These are phyloP conservation scores for Torymus auratus DNA, from an alignment of 2,888 invertebrate genomes.

Conservation along the genomic window DNA sequence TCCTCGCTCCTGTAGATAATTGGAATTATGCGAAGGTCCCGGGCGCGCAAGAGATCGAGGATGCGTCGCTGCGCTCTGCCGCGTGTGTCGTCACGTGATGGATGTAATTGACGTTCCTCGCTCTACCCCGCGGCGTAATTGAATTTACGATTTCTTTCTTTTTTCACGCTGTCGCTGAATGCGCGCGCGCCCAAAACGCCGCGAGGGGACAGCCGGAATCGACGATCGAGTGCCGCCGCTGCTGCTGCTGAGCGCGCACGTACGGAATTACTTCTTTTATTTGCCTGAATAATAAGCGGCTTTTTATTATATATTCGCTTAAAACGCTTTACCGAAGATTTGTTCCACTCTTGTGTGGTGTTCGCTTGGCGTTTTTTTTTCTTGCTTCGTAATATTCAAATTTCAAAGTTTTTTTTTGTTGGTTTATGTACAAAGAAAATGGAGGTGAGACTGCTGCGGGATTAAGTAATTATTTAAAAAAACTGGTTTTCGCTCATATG, in stretches of 20 bases:
- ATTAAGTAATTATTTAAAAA: slow-evolving; percentile 35
- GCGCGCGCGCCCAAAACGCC: slow-evolving; percentile 35
- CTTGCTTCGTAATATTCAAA: background rate
- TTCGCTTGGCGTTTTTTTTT: slow-evolving; percentile 1
- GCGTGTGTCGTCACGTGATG: slow-evolving; percentile 71
- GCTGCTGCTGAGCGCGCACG: background rate
- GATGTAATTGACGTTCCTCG: slow-evolving; percentile 71
- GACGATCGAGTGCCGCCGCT: slow-evolving; percentile 6
- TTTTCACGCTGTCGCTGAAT: slow-evolving; percentile 35
- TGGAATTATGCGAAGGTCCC: slow-evolving; percentile 73
- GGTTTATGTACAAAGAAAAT: background rate
- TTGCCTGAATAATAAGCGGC: slow-evolving; percentile 36
- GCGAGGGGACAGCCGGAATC: slow-evolving; percentile 29
- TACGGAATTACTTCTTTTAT: slow-evolving; percentile 19
- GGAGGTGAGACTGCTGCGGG: background rate
- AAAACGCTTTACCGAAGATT: slow-evolving; percentile 25
- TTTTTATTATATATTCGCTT: slow-evolving; percentile 28
- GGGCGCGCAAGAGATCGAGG: slow-evolving; percentile 49
- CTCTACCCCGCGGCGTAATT: slow-evolving; percentile 67
- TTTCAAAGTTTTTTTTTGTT: background rate
- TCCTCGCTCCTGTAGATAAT: slow-evolving; percentile 64
- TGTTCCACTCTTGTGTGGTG: slow-evolving; percentile 12
- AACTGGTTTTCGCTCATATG: background rate
- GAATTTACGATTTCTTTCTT: slow-evolving; percentile 70
- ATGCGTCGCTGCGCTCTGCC: slow-evolving; percentile 13